phyloP scores from a whole-genome alignment of 2,113 vertebrate genomes.

The Struthio camelus region DNA sequence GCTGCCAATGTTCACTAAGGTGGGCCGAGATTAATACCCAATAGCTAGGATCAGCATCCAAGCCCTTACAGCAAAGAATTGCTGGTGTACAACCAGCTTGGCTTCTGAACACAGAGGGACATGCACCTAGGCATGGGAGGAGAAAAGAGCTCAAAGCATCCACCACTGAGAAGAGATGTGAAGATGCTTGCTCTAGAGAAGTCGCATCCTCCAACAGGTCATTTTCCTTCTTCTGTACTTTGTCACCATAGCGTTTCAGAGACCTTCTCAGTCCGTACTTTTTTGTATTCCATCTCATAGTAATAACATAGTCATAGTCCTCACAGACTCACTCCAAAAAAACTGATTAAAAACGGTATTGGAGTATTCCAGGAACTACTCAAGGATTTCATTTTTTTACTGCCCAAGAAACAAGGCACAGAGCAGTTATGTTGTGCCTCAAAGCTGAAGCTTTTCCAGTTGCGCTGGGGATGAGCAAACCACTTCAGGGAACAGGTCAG shows the following conservation, averaged over 20 bases:
- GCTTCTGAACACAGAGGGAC: background rate
- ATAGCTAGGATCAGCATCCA: rapidly evolving
- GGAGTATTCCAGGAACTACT: background rate
- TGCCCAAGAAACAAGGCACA: background rate
- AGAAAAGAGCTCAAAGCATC: no score
- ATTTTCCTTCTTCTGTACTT: background rate
- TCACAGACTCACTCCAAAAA: no score
- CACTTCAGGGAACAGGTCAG: background rate
- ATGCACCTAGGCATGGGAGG: background rate
- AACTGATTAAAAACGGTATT: no score
- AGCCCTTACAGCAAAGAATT: rapidly evolving
- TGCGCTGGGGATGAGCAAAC: rapidly evolving
- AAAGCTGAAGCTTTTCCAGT: background rate
- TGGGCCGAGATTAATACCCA: background rate
- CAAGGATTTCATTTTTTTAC: background rate
- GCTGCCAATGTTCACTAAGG: background rate
- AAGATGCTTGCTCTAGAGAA: background rate
- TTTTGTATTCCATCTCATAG: background rate
- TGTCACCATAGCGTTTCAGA: background rate
- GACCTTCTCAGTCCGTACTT: background rate
- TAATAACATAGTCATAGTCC: background rate
- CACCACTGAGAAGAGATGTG: background rate
- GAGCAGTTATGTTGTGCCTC: background rate
- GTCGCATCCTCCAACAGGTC: background rate
- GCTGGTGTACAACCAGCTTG: background rate